Evolutionary conservation across 2,888 invertebrate species (phyloP), one percentile per base, ranked within the genome.

Genomic region (Eilema sororculum): DNA sequence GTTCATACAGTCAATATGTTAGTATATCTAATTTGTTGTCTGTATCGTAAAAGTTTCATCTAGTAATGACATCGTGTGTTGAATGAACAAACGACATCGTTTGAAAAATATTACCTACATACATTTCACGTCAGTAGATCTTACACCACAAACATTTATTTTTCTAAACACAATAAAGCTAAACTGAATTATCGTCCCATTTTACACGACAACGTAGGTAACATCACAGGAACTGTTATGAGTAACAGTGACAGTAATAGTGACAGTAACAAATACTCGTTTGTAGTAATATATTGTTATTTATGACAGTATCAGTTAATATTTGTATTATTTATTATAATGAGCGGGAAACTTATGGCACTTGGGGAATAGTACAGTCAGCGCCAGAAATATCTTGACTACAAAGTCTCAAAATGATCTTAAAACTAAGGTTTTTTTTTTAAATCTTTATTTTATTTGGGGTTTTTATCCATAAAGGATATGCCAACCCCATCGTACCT

Each of bases 311-410:
- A 24, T 62, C 61, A 24, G 13, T 56, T 67, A 59, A 46, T 22
- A 62, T n/a, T 33, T 9, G 56, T 67, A 61, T 67, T 61, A 67
- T 61, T 67, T 67, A 61, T 60, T 37, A 37, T 61, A 61, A 61
- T 24, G 22, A n/a, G 24, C n/a, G 5, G 24, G 8, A 2, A 24
- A 37, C 22, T 62, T 37, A 62, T 37, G 37, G 22, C 37, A 16
- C 37, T 22, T 62, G 24, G 25, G 25, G 28, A 25, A 28, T 16
- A 24, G 13, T 28, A 16, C 28, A 2, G 28, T 58, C n/a, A n/a
- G n/a, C n/a, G n/a, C n/a, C n/a, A n/a, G n/a, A n/a, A n/a, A n/a
- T n/a, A n/a, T n/a, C n/a, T n/a, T n/a, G n/a, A n/a, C n/a, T n/a
- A n/a, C n/a, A n/a, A n/a, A n/a, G n/a, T n/a, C n/a, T n/a, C n/a